These are phyloP conservation scores for Melinaea marsaeus DNA, from an alignment of 2,888 invertebrate genomes.

Conservation along the genomic window DNA sequence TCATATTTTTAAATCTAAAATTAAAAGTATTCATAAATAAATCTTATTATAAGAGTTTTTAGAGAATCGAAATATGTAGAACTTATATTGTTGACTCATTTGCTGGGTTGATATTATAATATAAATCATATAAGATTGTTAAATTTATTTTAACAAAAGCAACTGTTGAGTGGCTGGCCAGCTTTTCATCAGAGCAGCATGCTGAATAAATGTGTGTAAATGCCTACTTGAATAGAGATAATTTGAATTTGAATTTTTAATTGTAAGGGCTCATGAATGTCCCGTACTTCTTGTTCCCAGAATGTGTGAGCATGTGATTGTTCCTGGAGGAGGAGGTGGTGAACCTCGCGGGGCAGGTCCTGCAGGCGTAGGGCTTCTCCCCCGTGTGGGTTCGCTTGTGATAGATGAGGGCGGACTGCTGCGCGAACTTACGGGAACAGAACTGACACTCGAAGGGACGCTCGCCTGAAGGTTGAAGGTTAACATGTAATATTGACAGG, in stretches of 20 bases:
- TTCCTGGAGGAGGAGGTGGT: slow-evolving; percentile 73
- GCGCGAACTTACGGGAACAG: slow-evolving; percentile 71
- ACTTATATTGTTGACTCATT: too few species aligned
- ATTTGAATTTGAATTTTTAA: too few species aligned
- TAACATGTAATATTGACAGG: slow-evolving; percentile 3
- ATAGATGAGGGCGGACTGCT: slow-evolving; percentile 74
- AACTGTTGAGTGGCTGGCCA: background rate
- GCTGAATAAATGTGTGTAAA: too few species aligned
- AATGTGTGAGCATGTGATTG: slow-evolving; percentile 71
- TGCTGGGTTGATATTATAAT: too few species aligned
- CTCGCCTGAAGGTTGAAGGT: slow-evolving; percentile 50
- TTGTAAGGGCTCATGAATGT: background rate
- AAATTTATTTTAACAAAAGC: background rate
- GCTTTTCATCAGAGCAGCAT: too few species aligned
- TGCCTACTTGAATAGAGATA: too few species aligned
- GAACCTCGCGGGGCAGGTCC: slow-evolving; percentile 65
- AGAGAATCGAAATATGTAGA: too few species aligned
- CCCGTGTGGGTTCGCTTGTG: slow-evolving; percentile 74
- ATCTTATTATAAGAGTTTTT: too few species aligned
- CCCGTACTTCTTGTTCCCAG: slow-evolving; percentile 61
- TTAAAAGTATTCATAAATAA: too few species aligned
- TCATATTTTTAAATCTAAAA: too few species aligned
- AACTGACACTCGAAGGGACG: slow-evolving; percentile 72
- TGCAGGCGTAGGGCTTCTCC: slow-evolving; percentile 73
- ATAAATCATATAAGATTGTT: too few species aligned